Evolutionary conservation across 2,888 invertebrate species (phyloP), one percentile per base, ranked within the genome.

Genomic region (Anagyrus pseudococci): DNA sequence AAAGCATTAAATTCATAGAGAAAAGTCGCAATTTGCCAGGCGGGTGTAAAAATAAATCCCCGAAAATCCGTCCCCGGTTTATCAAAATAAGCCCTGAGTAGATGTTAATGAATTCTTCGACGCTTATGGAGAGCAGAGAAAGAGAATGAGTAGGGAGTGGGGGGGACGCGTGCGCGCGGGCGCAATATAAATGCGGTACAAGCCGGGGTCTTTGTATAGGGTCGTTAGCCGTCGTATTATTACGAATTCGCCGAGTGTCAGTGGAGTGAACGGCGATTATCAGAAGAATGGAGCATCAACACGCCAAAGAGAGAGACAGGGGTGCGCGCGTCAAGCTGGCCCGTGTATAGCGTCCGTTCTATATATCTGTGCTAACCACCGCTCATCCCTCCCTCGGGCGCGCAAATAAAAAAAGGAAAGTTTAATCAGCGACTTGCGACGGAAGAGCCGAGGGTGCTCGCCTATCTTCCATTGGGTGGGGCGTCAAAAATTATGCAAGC

Each of bases 401-500:
- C 1, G 44, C 41, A 55, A 55, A 55, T 43, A 50, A 58, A 58
- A 58, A 50, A 22, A 23, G 29, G 19, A 26, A 46, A 58, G 58
- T 58, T 58, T 58, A 58, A 58, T 58, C 58, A 58, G 43, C 4
- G 33, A 17, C 26, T 17, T 10, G 19, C 33, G 4, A 25, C 2
- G 53, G 15, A 2, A 26, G 48, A 26, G 17, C 15, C 33, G 37
- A n/a, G 29, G 40, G 29, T 25, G 20, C n/a, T 26, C n/a, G n/a
- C n/a, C n/a, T n/a, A n/a, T n/a, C n/a, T n/a, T n/a, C n/a, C n/a
- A n/a, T n/a, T n/a, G n/a, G n/a, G n/a, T n/a, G 54, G 60, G 54
- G 60, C 43, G 60, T 47, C 43, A 47, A 20, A 47, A 48, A 60
- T 60, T 60, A 60, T 60, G 48, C 60, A 41, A 48, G 54, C 60